Evolutionary conservation across 2,113 vertebrate genomes (phyloP), one percentile per base, ranked within the genome.

Genomic region (Castor canadensis): DNA sequence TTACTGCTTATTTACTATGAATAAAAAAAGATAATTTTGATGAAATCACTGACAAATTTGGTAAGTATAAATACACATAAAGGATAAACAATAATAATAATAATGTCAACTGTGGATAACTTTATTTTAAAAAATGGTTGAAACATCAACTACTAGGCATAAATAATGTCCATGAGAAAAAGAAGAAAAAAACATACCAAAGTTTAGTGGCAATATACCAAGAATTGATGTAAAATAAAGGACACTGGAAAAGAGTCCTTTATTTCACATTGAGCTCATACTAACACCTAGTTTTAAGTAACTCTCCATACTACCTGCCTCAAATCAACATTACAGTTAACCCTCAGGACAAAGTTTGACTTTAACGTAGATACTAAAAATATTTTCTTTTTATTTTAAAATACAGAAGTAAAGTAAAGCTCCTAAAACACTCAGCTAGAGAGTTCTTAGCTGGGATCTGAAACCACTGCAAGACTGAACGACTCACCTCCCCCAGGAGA

Each of bases 381-480:
- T 58, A 72, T 56, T 58, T 73, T 73, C 20, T 47, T 75, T 47
- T 54, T 24, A 88, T 88, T 47, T 88, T 6, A 88, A 22, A 75
- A n/a, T 75, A 73, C 3, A 4, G 11, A 45, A 35, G 19, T 17
- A 15, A 58, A 35, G 19, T 13, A 24, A 58, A 43, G 19, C 60
- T 26, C 52, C 43, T 43, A 35, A 72, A 32, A 22, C 9, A 19
- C 40, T 32, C 6, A 72, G 17, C 12, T 38, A 40, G n/a, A 56
- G 52, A 40, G 1, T 2, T n/a, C 83, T 49, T 8, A 38, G 32
- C 49, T 45, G 38, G 30, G 30, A n/a, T n/a, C 11, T 9, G 19
- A 62, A 30, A 52, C 19, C 54, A 4, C 0, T 17, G 13, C 22
- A 6, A 1, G 24, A 10, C 5, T 19, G 5, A n/a, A 75, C 6